Percentiles rank a stretch among this genome's conserved stretches.
phyloP scores from a whole-genome alignment of 2,888 invertebrate species.

The Troglohyphantes excavatus region DNA sequence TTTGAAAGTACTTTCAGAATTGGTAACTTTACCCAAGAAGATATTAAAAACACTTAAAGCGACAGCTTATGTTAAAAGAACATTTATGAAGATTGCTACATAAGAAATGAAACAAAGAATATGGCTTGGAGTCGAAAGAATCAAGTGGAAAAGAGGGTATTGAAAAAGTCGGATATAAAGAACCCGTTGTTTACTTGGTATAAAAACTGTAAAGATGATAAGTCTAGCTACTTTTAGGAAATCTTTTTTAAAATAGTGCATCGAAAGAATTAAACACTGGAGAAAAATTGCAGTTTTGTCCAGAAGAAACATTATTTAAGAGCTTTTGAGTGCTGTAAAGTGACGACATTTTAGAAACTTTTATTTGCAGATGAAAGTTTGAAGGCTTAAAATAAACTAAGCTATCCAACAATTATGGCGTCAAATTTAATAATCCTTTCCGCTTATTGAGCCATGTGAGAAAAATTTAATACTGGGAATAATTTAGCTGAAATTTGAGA shows the following conservation, averaged over 20 bases:
- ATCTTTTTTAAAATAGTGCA: neutral
- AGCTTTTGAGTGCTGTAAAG: no score
- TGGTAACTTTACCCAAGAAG: slow-evolving; percentile 18
- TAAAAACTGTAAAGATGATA: slow-evolving; percentile 1
- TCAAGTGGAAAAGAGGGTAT: neutral
- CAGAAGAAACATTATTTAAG: neutral
- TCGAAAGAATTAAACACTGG: neutral
- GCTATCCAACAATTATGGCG: no score
- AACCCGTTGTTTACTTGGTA: slow-evolving; percentile 1
- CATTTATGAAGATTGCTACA: slow-evolving; percentile 36
- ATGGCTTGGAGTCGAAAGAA: neutral
- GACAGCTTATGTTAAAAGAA: slow-evolving; percentile 40
- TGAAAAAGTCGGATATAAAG: slow-evolving; percentile 13
- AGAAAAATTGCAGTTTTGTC: neutral
- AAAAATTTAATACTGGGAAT: no score
- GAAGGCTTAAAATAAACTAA: no score
- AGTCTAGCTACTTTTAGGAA: slow-evolving; percentile 23
- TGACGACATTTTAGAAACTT: no score
- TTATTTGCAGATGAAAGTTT: no score
- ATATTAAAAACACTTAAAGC: slow-evolving; percentile 48
- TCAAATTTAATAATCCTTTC: no score
- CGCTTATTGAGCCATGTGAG: no score
- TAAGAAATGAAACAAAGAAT: slow-evolving; percentile 8
- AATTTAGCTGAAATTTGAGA: no score
- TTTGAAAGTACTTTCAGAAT: slow-evolving; percentile 29